phyloP scores from a whole-genome alignment of 1,140 invertebrate species.

The Solen grandis region DNA sequence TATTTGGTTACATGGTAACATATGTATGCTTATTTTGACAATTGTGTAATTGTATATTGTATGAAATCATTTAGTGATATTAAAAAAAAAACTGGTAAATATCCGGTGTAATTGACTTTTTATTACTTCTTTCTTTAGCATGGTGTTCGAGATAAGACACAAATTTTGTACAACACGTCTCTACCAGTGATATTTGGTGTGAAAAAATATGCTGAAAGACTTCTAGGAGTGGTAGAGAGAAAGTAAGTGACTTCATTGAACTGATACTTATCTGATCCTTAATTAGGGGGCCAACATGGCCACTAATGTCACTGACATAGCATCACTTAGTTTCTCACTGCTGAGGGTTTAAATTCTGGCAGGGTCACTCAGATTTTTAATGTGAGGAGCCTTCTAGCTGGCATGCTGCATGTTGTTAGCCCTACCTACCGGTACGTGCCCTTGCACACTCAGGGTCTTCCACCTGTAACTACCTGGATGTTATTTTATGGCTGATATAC shows the following conservation, averaged over 20 bases:
- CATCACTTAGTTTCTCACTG: background rate
- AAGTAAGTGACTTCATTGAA: conserved; percentile 61
- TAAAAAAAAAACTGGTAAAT: background rate
- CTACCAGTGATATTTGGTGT: conserved; percentile 95
- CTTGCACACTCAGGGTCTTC: background rate
- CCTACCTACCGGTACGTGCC: background rate
- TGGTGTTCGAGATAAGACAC: conserved; percentile 87
- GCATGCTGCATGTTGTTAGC: background rate
- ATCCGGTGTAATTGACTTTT: background rate
- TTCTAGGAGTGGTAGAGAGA: conserved; percentile 89
- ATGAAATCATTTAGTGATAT: background rate
- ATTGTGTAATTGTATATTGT: background rate
- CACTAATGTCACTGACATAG: background rate
- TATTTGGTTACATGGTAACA: background rate
- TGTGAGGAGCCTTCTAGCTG: no score
- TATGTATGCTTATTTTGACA: background rate
- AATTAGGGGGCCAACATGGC: background rate
- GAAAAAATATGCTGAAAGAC: conserved; percentile 94
- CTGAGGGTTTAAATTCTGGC: background rate
- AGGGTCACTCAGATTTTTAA: background rate
- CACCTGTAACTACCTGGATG: no score
- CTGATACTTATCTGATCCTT: background rate
- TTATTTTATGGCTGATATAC: no score
- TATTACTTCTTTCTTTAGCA: conserved; percentile 83
- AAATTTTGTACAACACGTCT: conserved; percentile 93